Percentiles rank a stretch among this genome's conserved stretches.
phyloP scores from a whole-genome alignment of 2,113 vertebrate genomes.

The Artemisiospiza belli region DNA sequence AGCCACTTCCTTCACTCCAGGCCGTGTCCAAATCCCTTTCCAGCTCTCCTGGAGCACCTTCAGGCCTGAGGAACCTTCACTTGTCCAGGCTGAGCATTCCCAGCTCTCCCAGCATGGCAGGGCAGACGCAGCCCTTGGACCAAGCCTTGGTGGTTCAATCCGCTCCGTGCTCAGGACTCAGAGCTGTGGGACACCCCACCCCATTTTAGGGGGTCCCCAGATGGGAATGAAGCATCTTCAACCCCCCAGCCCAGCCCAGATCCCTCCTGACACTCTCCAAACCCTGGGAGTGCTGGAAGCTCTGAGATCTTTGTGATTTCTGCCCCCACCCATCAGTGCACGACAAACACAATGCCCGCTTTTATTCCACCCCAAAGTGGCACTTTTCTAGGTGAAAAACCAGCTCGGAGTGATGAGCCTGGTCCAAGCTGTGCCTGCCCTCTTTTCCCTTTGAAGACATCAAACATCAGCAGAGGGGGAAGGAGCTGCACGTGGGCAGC shows the following conservation, averaged over 20 bases:
- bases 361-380: background rate
- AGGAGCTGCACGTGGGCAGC: background rate
- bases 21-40: background rate
- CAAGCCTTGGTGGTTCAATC: background rate
- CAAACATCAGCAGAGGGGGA: background rate
- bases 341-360: rapidly evolving
- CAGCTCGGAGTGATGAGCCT: background rate
- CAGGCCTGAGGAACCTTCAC: background rate
- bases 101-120: background rate
- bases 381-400: background rate
- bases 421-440: background rate
- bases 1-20: background rate
- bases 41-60: background rate
- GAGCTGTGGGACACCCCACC: rapidly evolving
- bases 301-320: background rate
- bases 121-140: background rate
- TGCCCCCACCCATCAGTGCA: background rate
- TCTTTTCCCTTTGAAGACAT: conserved; percentile 21
- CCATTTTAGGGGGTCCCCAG: background rate
- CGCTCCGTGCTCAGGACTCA: background rate
- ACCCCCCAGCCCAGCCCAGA: background rate
- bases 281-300: rapidly evolving
- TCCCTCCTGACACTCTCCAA: background rate
- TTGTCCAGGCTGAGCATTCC: background rate
- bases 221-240: rapidly evolving